Evolutionary conservation across 2,888 invertebrate genomes (phyloP), one percentile per base, ranked within the genome.

Genomic region (Hesperia comma): DNA sequence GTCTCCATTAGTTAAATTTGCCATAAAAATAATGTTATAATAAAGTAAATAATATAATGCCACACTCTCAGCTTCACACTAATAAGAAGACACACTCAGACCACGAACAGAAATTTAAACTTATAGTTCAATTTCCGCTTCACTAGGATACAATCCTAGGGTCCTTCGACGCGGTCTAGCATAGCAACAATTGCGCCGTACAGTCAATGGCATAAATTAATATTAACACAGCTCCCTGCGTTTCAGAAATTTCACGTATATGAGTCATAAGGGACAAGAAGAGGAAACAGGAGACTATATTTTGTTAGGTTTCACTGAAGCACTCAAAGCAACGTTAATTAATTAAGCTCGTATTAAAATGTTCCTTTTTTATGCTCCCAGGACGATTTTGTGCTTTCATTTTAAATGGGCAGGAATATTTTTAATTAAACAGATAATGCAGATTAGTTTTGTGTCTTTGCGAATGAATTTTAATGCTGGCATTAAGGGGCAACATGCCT

Each of bases 291-390:
- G 33, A 61, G 60, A 46, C 33, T 61, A 49, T 33, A 46, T 61
- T 61, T 49, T 62, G 61, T 62, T 40, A 54, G 61, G 61, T 54
- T 62, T 62, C 61, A 41, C 60, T 51, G 61, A 51, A 62, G 54
- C 61, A 21, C 43, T 49, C 21, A 41, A 17, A 41, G 60, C 7
- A 17, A 19, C 53, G 61, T 54, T 62, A 62, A 62, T 62, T 62
- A 62, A 62, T 62, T 62, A 62, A 62, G 54, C 54, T 41, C 61
- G 17, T 54, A 54, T 62, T 54, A 41, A 40, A 41, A 37, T 54
- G 37, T 62, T 62, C 17, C 54, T 53, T 62, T 61, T 62, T 54
- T 37, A 41, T 26, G 41, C 53, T 33, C 41, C 54, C 17, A 41
- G 26, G 41, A 7, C 26, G 40, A 26, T 10, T 62, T 7, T 12